Percentiles rank a stretch among this genome's conserved stretches.
phyloP scores from a whole-genome alignment of 1,140 invertebrate species.

The Caenorhabditis latens region DNA sequence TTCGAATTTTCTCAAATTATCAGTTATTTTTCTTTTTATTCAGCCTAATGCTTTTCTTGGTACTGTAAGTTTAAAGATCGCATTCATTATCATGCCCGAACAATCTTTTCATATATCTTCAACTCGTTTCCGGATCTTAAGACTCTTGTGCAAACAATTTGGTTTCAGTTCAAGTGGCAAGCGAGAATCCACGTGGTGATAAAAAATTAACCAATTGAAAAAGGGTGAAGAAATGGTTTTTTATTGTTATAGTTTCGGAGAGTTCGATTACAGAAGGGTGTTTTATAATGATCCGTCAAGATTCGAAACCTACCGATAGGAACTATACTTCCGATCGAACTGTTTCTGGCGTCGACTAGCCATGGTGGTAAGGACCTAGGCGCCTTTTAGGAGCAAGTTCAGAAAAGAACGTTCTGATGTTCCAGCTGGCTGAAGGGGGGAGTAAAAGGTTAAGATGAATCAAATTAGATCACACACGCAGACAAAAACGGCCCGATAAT shows the following conservation, averaged over 20 bases:
- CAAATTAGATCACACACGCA: constrained; percentile 54
- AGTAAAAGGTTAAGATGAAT: background rate
- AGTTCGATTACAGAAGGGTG: background rate
- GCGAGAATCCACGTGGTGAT: background rate
- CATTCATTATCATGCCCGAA: too few species aligned
- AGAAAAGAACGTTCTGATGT: background rate
- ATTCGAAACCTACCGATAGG: constrained; percentile 57
- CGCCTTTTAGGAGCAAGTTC: background rate
- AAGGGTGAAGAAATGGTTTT: background rate
- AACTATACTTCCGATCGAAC: constrained; percentile 64
- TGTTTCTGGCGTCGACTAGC: constrained; percentile 65
- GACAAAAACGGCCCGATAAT: constrained; percentile 53
- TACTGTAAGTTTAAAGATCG: background rate
- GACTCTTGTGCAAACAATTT: constrained; percentile 13
- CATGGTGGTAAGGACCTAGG: constrained; percentile 49
- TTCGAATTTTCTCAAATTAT: background rate
- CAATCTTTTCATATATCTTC: background rate
- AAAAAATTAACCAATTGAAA: background rate
- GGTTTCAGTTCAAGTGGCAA: constrained; percentile 42
- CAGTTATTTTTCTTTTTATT: background rate
- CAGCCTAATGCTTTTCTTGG: background rate
- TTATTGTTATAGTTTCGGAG: background rate
- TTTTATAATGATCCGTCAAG: background rate
- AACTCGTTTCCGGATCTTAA: constrained; percentile 11
- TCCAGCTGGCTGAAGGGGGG: constrained; percentile 30